Conservation (phyloP, 2,797 vertebrate genomes). For the Sebastes flavidus region DNA sequence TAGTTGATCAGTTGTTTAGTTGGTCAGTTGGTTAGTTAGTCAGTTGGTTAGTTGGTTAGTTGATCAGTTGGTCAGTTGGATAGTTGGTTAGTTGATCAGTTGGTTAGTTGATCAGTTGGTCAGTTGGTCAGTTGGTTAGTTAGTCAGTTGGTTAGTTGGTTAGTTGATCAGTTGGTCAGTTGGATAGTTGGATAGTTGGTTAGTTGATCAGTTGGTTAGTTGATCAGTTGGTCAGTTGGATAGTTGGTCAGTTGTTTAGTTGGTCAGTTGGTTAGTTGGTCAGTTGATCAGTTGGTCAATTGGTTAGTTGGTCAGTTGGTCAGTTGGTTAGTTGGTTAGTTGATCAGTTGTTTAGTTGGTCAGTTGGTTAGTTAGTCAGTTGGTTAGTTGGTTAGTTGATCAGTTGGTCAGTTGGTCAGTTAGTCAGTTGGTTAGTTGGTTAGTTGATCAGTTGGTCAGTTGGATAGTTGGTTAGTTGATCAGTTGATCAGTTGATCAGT, state of each 20-base stretch:
- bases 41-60: accelerated
- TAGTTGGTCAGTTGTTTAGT: accelerated
- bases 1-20: accelerated
- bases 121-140: accelerated
- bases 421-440: accelerated
- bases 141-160: accelerated
- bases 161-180: accelerated
- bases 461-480: neutral
- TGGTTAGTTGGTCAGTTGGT: neutral
- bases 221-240: accelerated
- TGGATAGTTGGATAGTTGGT: neutral
- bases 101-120: accelerated
- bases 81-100: neutral
- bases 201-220: accelerated
- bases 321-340: accelerated
- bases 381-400: accelerated
- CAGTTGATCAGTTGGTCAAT: accelerated
- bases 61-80: accelerated
- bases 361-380: accelerated
- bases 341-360: accelerated
- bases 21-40: accelerated
- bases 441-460: neutral
- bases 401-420: accelerated
- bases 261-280: accelerated
- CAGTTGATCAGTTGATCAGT: neutral